Conservation (phyloP, 2,113 vertebrate genomes). For the Numida meleagris region DNA sequence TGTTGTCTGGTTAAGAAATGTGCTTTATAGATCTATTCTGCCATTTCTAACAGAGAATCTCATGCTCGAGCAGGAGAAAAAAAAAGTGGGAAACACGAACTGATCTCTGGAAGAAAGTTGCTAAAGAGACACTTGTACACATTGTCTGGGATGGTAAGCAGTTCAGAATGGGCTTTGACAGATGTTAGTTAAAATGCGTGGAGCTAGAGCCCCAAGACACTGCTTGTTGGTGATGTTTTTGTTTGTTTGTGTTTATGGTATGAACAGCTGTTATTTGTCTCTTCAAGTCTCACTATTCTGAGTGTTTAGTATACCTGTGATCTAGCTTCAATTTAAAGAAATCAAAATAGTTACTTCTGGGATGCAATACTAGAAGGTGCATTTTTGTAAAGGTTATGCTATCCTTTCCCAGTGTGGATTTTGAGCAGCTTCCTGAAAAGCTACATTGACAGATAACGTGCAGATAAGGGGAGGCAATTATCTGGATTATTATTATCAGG, state of each 20-base stretch:
- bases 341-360: neutral
- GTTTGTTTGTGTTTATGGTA: neutral
- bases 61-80: neutral
- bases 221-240: neutral
- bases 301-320: neutral
- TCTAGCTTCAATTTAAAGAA: neutral
- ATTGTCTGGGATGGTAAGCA: neutral
- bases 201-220: neutral
- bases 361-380: neutral
- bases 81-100: neutral
- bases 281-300: neutral
- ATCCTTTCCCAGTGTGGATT: neutral
- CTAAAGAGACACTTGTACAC: neutral
- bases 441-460: neutral
- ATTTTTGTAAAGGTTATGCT: neutral
- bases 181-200: neutral
- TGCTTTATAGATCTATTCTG: neutral
- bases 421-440: neutral
- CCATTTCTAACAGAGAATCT: neutral
- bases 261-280: neutral
- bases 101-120: neutral
- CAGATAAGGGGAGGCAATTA: neutral
- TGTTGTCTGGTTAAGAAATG: neutral
- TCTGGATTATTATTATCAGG: too few species aligned
- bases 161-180: neutral